Percentiles rank a stretch among this genome's conserved stretches.
Conservation (phyloP, 2,888 invertebrate species). For the Hypolimnas misippus region DNA sequence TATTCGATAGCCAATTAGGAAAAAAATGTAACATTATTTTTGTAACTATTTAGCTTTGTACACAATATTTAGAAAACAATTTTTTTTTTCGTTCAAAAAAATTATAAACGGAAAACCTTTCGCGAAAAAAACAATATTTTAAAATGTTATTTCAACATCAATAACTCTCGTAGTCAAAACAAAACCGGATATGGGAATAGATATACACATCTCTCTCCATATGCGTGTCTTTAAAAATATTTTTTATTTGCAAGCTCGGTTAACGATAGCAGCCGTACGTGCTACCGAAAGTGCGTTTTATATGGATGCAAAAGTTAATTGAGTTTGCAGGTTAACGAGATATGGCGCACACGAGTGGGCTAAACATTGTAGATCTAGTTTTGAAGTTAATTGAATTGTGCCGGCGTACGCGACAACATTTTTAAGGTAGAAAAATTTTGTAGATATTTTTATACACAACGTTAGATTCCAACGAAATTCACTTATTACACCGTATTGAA, state of each 20-base stretch:
- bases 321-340: constrained; percentile 13
- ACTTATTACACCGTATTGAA: too few species aligned
- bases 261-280: background rate
- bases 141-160: background rate
- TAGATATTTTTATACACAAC: background rate
- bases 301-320: constrained; percentile 14
- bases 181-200: background rate
- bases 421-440: background rate
- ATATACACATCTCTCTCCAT: background rate
- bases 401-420: background rate
- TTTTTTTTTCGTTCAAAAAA: too few species aligned
- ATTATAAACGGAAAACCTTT: background rate
- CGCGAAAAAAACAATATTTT: background rate
- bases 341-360: constrained; percentile 1
- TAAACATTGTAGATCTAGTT: background rate
- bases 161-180: constrained; percentile 2
- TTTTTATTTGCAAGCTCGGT: background rate
- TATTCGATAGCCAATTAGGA: too few species aligned
- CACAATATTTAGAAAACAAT: too few species aligned
- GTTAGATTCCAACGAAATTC: too few species aligned
- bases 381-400: background rate
- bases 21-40: too few species aligned
- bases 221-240: background rate
- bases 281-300: background rate
- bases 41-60: too few species aligned